A percentile compares a stretch with the other conserved stretches of the same genome.
Evolutionary conservation across 2,888 invertebrate species (phyloP).

Genomic region (Therioaphis trifolii): DNA sequence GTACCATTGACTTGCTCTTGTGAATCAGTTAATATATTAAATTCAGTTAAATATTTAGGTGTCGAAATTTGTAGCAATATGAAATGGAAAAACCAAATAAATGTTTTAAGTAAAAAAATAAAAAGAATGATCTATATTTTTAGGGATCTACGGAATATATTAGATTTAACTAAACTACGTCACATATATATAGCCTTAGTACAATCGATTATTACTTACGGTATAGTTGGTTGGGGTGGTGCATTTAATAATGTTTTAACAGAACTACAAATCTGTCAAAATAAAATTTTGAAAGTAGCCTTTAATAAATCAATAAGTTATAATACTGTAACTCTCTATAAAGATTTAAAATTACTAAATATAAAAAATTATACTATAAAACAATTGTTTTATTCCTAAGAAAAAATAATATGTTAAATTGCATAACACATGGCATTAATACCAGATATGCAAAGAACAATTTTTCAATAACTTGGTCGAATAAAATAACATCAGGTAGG

Average conservation of each 20-base stretch:
- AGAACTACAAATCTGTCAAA: background rate
- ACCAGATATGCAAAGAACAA: background rate
- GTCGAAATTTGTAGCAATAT: too few relatives aligned
- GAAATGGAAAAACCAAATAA: too few relatives aligned
- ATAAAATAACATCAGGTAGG: background rate
- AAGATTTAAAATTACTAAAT: background rate
- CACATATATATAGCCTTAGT: background rate
- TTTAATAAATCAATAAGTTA: background rate
- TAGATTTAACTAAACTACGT: too few relatives aligned
- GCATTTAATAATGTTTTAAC: too few relatives aligned
- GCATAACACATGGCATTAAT: background rate
- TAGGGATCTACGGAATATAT: too few relatives aligned
- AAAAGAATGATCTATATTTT: too few relatives aligned
- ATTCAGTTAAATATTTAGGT: too few relatives aligned
- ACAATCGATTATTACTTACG: background rate
- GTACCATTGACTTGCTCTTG: too few relatives aligned
- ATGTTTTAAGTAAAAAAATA: too few relatives aligned
- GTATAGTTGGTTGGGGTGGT: background rate
- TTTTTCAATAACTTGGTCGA: background rate
- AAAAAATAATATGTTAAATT: background rate
- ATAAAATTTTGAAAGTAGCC: background rate
- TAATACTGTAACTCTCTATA: background rate
- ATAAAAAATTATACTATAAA: background rate
- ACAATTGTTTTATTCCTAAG: background rate
- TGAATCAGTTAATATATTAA: too few relatives aligned